Evolutionary conservation across 1,140 invertebrate genomes (phyloP), one percentile per base, ranked within the genome.

Genomic region (Caenorhabditis briggsae): DNA sequence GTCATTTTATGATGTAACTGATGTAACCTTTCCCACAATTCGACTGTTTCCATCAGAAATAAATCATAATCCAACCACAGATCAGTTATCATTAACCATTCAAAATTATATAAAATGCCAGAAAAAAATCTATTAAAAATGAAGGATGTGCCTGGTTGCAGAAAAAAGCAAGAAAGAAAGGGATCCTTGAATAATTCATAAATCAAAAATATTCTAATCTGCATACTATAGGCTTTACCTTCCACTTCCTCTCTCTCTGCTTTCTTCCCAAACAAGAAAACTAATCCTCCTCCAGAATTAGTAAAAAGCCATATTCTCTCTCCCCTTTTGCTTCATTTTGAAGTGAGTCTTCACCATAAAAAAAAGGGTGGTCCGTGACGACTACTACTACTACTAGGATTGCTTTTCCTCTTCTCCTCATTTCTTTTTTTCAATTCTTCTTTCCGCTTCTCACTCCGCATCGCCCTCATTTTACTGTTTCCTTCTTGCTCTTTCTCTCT

Each of bases 391-490:
- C 16, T 70, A 18, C 46, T 78, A 18, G 12, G 48, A n/a, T 33
- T 50, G 12, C 33, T 78, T 33, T 78, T 14, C 2, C 50, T 20
- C 41, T 50, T n/a, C 50, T 78, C 20, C 46, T 53, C 33, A 14
- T 7, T 23, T 50, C 50, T n/a, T 23, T 14, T n/a, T 53, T 53
- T 12, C n/a, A n/a, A 8, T 9, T 11, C 23, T 48, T 78, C 70
- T 78, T 78, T 78, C 70, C 46, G 70, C 70, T 78, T 78, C 70
- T 50, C 70, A 53, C 33, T 70, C 64, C 64, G 64, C 64, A n/a
- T 48, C 16, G 46, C 7, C 23, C 46, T 23, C 70, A 18, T 50
- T 50, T 50, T 41, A 53, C 18, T 70, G 41, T 70, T 70, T 70
- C 64, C 70, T 61, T 16, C 16, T 61, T 61, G 20, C 59, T 61